Evolutionary conservation across 2,888 invertebrate species (phyloP).

Genomic region (Meta bourneti): DNA sequence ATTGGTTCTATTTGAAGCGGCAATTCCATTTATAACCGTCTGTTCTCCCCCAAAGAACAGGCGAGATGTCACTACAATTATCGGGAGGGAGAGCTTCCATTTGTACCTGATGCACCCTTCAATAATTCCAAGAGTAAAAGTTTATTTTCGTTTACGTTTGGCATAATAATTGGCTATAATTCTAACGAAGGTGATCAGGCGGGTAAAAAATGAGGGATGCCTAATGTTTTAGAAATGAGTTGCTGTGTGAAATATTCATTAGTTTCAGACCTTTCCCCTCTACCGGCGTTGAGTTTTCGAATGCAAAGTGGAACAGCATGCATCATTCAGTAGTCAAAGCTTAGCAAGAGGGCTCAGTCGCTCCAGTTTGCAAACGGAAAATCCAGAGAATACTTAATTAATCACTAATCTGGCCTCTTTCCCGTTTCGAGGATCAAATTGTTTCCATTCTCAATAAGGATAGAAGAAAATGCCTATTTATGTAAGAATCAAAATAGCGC

Average conservation of each 20-base stretch:
- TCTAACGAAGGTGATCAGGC: conserved; percentile 22
- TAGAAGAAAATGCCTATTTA: not conserved
- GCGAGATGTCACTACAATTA: not conserved
- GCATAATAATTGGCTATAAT: conserved; percentile 41
- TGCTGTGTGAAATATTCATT: conserved; percentile 64
- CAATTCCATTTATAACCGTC: not conserved
- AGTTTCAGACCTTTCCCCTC: not conserved
- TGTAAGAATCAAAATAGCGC: not conserved
- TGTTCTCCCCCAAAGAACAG: not conserved
- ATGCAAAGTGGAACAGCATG: conserved; percentile 45
- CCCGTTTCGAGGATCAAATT: conserved; percentile 10
- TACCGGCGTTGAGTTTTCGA: conserved; percentile 21
- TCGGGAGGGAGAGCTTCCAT: not conserved
- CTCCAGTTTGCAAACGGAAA: conserved; percentile 10
- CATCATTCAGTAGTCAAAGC: conserved; percentile 52
- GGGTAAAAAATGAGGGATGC: conserved; percentile 34
- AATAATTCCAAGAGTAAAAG: not conserved
- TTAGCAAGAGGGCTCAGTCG: conserved; percentile 8
- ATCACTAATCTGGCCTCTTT: conserved; percentile 39
- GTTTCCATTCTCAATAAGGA: not conserved
- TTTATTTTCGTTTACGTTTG: not conserved
- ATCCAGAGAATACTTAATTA: conserved; percentile 35
- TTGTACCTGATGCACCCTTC: not conserved
- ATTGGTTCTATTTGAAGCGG: not conserved
- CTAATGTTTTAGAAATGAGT: conserved; percentile 65